phyloP scores from a whole-genome alignment of 2,888 invertebrate species.

The Girardia tigrina region DNA sequence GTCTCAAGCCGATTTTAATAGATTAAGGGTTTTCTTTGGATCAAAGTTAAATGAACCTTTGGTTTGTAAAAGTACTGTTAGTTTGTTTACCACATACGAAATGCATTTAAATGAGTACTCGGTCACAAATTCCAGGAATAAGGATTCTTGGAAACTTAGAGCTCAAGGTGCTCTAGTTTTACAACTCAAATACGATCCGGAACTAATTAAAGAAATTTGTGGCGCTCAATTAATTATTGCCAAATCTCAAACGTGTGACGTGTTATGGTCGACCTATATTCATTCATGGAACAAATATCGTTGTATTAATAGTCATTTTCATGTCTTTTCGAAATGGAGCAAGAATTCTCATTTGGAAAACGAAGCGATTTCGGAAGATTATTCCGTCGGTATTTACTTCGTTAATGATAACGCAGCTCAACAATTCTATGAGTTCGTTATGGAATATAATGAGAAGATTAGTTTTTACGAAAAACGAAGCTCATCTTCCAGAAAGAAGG shows the following conservation, averaged over 20 bases:
- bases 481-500: background rate
- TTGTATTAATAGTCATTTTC: background rate
- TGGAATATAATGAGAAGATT: background rate
- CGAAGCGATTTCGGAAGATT: background rate
- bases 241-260: background rate
- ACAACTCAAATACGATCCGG: conserved; percentile 1
- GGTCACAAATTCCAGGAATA: background rate
- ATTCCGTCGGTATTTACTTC: background rate
- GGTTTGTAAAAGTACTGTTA: background rate
- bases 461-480: background rate
- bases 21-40: background rate
- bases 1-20: background rate
- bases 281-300: background rate
- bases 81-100: background rate
- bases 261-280: background rate
- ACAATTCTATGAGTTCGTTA: background rate
- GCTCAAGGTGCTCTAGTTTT: background rate
- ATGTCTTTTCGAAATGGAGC: background rate
- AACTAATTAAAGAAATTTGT: background rate
- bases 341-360: background rate
- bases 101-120: background rate
- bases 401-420: background rate
- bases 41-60: conserved; percentile 5
- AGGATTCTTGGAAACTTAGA: background rate
- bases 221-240: background rate